Evolutionary conservation across 2,888 invertebrate species (phyloP).

Genomic region (Siphonodentalium dalli): DNA sequence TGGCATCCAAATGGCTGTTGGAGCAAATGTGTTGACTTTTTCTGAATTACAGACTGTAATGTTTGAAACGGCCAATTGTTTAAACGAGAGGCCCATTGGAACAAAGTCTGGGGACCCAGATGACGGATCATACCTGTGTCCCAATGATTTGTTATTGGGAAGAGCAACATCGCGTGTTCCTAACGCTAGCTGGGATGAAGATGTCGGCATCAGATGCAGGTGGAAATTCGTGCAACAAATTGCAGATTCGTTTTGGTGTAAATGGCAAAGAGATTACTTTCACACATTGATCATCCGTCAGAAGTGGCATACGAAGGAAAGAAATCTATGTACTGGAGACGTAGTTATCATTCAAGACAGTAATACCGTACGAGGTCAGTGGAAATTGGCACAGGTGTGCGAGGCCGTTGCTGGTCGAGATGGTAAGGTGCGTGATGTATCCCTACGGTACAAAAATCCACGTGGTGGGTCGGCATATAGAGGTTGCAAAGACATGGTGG

Average conservation of each 20-base stretch:
- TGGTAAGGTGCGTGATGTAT: too few relatives aligned
- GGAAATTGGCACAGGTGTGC: too few relatives aligned
- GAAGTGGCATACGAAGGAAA: conserved; percentile 5
- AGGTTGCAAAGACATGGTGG: too few relatives aligned
- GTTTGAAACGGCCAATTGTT: conserved; percentile 1
- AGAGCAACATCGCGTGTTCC: conserved; percentile 3
- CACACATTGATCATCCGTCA: conserved; percentile 13
- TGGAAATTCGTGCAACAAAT: conserved; percentile 13
- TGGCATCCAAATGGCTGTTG: too few relatives aligned
- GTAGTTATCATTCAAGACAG: conserved; percentile 7
- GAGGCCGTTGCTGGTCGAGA: too few relatives aligned
- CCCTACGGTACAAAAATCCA: too few relatives aligned
- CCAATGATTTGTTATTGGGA: conserved; percentile 1
- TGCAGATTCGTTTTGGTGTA: conserved; percentile 8
- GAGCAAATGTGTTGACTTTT: too few relatives aligned
- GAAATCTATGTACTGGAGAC: conserved; percentile 3
- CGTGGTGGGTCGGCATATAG: too few relatives aligned
- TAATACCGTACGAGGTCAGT: conserved; percentile 11
- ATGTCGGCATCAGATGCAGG: neutral
- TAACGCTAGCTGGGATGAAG: too few relatives aligned
- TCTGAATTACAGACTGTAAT: too few relatives aligned
- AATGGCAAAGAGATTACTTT: conserved; percentile 7
- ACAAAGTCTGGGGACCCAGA: neutral
- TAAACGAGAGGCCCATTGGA: conserved; percentile 4
- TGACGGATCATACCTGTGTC: too few relatives aligned